phyloP scores from a whole-genome alignment of 2,888 invertebrate genomes.

The Drosophila anomelani region DNA sequence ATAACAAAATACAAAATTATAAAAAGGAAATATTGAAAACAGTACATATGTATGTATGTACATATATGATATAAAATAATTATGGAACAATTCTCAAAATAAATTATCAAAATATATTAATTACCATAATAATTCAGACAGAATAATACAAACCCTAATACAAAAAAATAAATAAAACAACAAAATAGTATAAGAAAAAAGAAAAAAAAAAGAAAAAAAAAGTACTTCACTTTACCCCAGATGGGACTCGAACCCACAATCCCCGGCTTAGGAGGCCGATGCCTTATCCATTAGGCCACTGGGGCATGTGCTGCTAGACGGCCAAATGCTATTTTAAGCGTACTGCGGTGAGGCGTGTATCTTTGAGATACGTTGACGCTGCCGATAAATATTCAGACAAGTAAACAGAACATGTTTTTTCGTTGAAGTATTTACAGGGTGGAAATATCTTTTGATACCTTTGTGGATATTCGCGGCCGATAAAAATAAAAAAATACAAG shows the following conservation, averaged over 20 bases:
- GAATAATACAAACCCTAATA: background rate
- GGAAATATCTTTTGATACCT: conserved; percentile 2
- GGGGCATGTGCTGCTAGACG: conserved; percentile 10
- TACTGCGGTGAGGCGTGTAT: background rate
- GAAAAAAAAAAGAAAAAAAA: conserved; percentile 18
- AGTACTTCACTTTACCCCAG: conserved; percentile 34
- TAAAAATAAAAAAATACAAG: background rate
- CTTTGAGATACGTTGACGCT: background rate
- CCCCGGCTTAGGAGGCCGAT: conserved; percentile 53
- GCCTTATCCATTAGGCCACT: conserved; percentile 53
- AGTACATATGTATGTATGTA: background rate
- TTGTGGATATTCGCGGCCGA: background rate
- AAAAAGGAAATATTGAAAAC: background rate
- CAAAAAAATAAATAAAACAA: background rate
- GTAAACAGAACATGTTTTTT: conserved; percentile 1
- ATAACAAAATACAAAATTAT: background rate
- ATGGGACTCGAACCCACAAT: conserved; percentile 54
- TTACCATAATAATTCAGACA: background rate
- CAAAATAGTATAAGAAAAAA: background rate
- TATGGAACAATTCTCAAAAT: background rate
- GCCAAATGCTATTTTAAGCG: background rate
- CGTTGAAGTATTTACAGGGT: conserved; percentile 1
- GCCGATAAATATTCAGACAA: background rate
- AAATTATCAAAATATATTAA: background rate
- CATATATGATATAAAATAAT: background rate